A percentile compares a stretch with the other conserved stretches of the same genome.
These are phyloP conservation scores for Camponotus pennsylvanicus DNA, from an alignment of 1,140 invertebrate species.

Conservation along the genomic window DNA sequence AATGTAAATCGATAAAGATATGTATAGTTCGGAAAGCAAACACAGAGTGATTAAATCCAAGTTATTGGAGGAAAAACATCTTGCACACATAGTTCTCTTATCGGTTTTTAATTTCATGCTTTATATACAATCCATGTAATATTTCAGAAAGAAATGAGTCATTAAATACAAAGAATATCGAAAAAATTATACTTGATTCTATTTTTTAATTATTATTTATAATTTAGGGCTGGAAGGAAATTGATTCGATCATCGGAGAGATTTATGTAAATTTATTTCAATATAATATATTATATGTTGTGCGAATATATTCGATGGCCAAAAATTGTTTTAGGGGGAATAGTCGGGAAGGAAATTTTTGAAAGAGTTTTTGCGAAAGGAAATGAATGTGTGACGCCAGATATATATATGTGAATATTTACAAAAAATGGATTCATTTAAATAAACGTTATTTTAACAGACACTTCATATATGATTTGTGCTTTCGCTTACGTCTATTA, in stretches of 20 bases:
- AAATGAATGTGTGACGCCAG: slow-evolving; percentile 13
- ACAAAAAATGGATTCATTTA: slow-evolving; percentile 82
- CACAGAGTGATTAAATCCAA: not conserved
- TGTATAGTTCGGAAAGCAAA: not conserved
- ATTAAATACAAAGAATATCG: not conserved
- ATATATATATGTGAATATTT: slow-evolving; percentile 70
- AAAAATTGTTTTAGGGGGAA: slow-evolving; percentile 24
- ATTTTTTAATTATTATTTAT: slow-evolving; percentile 38
- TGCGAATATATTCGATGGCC: slow-evolving; percentile 41
- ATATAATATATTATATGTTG: slow-evolving; percentile 44
- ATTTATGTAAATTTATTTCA: slow-evolving; percentile 62
- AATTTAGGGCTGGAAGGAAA: slow-evolving; percentile 22
- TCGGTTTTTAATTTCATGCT: slow-evolving; percentile 18
- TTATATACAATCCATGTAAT: not conserved
- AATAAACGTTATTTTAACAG: slow-evolving; percentile 81
- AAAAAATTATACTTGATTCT: slow-evolving; percentile 61
- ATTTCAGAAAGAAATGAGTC: not conserved
- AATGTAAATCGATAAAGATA: slow-evolving; percentile 1
- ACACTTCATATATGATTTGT: slow-evolving; percentile 56
- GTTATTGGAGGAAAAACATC: not conserved
- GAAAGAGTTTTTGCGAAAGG: slow-evolving; percentile 28
- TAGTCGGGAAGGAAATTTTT: slow-evolving; percentile 21
- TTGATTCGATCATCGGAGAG: slow-evolving; percentile 6
- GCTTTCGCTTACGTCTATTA: slow-evolving; percentile 45
- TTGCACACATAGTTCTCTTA: not conserved